phyloP scores from a whole-genome alignment of 1,140 invertebrate species.

The Tetramorium alpestre region DNA sequence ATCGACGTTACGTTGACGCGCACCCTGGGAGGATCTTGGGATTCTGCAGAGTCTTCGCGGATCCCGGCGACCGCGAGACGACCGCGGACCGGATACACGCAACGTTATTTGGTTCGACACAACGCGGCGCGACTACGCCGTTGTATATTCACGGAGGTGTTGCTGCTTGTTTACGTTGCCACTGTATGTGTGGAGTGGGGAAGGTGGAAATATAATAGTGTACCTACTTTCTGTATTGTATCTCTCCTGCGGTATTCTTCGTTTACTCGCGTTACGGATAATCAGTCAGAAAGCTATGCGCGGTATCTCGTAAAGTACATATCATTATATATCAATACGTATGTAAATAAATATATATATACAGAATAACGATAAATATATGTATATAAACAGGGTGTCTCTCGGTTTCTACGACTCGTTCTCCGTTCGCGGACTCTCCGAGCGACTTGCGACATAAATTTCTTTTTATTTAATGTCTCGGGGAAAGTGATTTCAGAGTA shows the following conservation, averaged over 20 bases:
- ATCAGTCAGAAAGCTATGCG: constrained; percentile 85
- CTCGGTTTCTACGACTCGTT: background rate
- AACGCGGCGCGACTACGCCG: constrained; percentile 34
- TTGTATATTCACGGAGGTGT: constrained; percentile 15
- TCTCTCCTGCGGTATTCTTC: constrained; percentile 32
- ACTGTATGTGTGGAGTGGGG: background rate
- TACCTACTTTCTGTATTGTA: constrained; percentile 45
- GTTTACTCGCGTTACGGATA: constrained; percentile 80
- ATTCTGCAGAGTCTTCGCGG: constrained; percentile 44
- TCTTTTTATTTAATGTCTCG: background rate
- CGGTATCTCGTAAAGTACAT: constrained; percentile 76
- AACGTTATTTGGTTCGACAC: constrained; percentile 52
- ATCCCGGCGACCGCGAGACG: constrained; percentile 23
- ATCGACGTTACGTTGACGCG: constrained; percentile 36
- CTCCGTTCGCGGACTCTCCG: background rate
- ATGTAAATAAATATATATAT: constrained; percentile 80
- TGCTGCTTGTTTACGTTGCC: constrained; percentile 24
- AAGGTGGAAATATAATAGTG: constrained; percentile 6
- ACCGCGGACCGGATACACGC: constrained; percentile 18
- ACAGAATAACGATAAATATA: constrained; percentile 59
- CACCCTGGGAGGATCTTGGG: constrained; percentile 15
- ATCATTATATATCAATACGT: constrained; percentile 81
- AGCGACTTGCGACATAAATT: background rate
- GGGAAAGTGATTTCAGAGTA: background rate
- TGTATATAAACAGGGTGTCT: constrained; percentile 70